Evolutionary conservation across 2,888 invertebrate species (phyloP).

Genomic region (Digitonthophagus gazella): DNA sequence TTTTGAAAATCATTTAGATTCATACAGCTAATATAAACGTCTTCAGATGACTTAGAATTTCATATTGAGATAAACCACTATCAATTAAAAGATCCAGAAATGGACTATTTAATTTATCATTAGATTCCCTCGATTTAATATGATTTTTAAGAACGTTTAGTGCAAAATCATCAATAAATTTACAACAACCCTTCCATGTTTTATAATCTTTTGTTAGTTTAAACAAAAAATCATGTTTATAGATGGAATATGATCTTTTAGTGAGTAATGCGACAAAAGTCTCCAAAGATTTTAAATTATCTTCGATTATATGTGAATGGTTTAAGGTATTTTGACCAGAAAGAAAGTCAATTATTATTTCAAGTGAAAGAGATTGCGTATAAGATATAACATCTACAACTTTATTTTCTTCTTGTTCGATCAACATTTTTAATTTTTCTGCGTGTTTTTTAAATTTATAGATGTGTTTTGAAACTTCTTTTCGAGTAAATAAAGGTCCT

Average conservation of each 20-base stretch:
- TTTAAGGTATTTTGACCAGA: background rate
- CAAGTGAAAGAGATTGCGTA: background rate
- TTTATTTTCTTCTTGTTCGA: background rate
- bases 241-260: background rate
- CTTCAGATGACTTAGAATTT: background rate
- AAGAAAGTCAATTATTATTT: background rate
- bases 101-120: background rate
- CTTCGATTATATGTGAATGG: background rate
- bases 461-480: background rate
- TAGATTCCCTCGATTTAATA: background rate
- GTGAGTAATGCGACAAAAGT: background rate
- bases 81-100: background rate
- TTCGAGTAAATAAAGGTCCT: background rate
- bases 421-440: background rate
- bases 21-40: background rate
- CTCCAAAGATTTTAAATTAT: background rate
- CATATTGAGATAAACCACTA: background rate
- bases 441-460: background rate
- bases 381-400: background rate
- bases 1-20: background rate
- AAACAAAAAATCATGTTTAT: background rate
- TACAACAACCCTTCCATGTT: background rate
- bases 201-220: background rate
- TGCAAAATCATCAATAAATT: background rate
- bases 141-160: background rate